A percentile compares a stretch with the other conserved stretches of the same genome.
These are phyloP conservation scores for Urocolius indicus DNA, from an alignment of 2,113 vertebrate species.

Conservation along the genomic window DNA sequence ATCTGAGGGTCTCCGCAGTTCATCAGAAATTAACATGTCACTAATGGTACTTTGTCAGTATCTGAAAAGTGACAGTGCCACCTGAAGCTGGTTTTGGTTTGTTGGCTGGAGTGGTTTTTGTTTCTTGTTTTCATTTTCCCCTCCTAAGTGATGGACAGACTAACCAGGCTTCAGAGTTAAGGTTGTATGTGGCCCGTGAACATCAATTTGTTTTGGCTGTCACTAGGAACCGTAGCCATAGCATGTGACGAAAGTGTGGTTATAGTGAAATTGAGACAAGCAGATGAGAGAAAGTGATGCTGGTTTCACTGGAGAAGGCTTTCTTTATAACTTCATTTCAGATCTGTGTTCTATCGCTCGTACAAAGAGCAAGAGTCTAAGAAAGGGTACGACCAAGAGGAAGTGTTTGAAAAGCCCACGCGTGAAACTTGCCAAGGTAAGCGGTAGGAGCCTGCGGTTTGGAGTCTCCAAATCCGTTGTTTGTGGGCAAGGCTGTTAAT, in stretches of 20 bases:
- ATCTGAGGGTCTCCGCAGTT: background rate
- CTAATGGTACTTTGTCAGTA: background rate
- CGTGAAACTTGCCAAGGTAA: slow-evolving; percentile 96
- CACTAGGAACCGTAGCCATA: background rate
- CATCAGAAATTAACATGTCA: background rate
- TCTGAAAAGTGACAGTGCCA: background rate
- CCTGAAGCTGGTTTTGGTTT: background rate
- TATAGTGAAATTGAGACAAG: background rate
- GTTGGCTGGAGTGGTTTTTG: background rate
- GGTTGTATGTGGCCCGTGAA: background rate
- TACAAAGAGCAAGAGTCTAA: slow-evolving; percentile 99
- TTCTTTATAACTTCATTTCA: slow-evolving; percentile 56
- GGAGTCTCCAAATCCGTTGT: background rate
- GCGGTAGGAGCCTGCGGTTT: background rate
- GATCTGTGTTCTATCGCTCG: slow-evolving; percentile 97
- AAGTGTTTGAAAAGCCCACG: slow-evolving; percentile 97
- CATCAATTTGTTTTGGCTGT: background rate
- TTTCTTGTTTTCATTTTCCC: background rate
- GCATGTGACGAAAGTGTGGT: background rate
- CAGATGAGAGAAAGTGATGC: background rate
- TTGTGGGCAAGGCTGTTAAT: background rate
- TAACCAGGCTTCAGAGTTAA: background rate
- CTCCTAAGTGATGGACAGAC: background rate
- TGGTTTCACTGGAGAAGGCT: background rate
- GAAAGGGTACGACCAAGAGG: slow-evolving; percentile 97